Percentiles rank a stretch among this genome's conserved stretches.
Conservation (phyloP, 1,140 invertebrate genomes). For the Zaprionus taronus region DNA sequence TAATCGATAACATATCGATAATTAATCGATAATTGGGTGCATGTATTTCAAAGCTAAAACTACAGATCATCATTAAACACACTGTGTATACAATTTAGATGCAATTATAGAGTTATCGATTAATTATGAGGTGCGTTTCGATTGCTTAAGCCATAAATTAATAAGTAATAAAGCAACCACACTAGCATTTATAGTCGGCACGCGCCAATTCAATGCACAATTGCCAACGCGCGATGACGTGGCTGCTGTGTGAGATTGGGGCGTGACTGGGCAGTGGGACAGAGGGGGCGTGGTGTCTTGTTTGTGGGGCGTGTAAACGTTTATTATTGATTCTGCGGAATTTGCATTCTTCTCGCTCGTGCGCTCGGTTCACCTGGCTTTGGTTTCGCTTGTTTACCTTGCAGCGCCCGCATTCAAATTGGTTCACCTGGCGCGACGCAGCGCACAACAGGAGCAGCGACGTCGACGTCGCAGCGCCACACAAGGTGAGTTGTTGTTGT, state of each 20-base stretch:
- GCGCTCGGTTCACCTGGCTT: slow-evolving; percentile 32
- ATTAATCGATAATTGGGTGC: no score
- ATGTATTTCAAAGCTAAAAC: no score
- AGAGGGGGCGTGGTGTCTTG: not conserved
- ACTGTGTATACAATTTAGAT: not conserved
- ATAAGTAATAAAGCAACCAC: no score
- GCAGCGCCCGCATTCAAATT: slow-evolving; percentile 77
- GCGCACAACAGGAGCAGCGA: slow-evolving; percentile 35
- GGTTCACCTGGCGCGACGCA: slow-evolving; percentile 65
- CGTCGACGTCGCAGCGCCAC: slow-evolving; percentile 49
- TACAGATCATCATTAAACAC: not conserved
- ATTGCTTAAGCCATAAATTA: not conserved
- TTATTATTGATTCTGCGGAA: slow-evolving; percentile 12
- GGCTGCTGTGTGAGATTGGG: not conserved
- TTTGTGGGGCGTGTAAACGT: slow-evolving; percentile 1
- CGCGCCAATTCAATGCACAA: not conserved
- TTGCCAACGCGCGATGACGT: not conserved
- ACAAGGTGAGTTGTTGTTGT: slow-evolving; percentile 59
- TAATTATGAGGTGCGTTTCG: not conserved
- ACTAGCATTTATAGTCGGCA: not conserved
- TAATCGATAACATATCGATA: no score
- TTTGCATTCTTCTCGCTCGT: slow-evolving; percentile 54
- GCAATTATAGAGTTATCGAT: no score
- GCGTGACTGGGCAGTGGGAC: not conserved
- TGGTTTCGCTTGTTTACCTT: slow-evolving; percentile 52